Conservation (phyloP, 2,797 vertebrate species). For the Sebastes variabilis region DNA sequence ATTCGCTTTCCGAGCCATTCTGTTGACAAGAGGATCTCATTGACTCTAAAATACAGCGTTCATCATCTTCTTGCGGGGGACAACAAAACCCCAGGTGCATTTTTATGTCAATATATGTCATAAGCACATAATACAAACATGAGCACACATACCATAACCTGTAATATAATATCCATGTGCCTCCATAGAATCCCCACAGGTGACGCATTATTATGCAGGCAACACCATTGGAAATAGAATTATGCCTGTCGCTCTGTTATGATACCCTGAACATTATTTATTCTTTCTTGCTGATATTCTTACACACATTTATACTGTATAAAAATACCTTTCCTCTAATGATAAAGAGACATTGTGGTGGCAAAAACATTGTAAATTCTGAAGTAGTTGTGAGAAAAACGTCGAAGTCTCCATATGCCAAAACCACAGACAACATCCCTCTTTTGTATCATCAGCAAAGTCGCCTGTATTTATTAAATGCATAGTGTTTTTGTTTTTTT, state of each 20-base stretch:
- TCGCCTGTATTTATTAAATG: slow-evolving; percentile 52
- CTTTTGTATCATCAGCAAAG: slow-evolving; percentile 41
- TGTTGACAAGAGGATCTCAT: not conserved
- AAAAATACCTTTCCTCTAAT: not conserved
- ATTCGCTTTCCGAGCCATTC: not conserved
- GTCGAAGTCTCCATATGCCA: not conserved
- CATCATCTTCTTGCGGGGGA: not conserved
- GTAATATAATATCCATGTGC: not conserved
- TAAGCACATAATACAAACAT: not conserved
- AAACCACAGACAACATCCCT: slow-evolving; percentile 2
- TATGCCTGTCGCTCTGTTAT: not conserved
- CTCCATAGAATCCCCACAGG: not conserved
- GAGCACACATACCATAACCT: not conserved
- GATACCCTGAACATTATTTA: not conserved
- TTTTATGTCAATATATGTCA: not conserved
- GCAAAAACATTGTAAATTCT: not conserved
- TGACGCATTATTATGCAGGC: slow-evolving; percentile 1
- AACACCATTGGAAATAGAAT: slow-evolving; percentile 2
- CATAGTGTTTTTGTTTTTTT: slow-evolving; percentile 58
- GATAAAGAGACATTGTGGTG: not conserved
- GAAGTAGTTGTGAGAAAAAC: not conserved
- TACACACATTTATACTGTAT: not conserved
- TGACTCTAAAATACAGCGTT: not conserved
- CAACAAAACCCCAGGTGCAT: not conserved
- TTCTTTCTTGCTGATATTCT: not conserved